A percentile compares a stretch with the other conserved stretches of the same genome.
These are phyloP conservation scores for Caenorhabditis japonica DNA, from an alignment of 2,888 invertebrate species.

Conservation along the genomic window DNA sequence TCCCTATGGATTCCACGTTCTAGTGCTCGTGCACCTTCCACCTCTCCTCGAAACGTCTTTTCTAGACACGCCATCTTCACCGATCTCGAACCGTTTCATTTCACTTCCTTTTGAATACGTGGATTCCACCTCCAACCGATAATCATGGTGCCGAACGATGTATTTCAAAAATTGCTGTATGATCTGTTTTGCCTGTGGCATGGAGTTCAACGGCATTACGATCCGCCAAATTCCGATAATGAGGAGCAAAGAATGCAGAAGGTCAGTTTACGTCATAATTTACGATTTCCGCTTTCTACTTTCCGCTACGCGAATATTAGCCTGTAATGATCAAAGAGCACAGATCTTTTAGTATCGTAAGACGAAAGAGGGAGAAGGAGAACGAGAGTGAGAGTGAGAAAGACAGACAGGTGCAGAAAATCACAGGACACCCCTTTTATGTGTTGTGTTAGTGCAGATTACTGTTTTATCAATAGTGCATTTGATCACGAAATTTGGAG, in stretches of 20 bases:
- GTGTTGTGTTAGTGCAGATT: neutral
- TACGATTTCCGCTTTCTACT: too few species aligned
- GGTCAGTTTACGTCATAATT: constrained; percentile 55
- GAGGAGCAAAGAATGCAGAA: constrained; percentile 73
- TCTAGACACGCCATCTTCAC: too few species aligned
- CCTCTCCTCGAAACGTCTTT: too few species aligned
- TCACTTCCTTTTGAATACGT: neutral
- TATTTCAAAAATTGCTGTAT: constrained; percentile 75
- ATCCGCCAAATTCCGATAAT: constrained; percentile 73
- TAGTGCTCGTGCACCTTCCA: constrained; percentile 5
- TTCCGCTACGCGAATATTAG: too few species aligned
- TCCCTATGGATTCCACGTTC: constrained; percentile 20
- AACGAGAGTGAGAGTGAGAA: constrained; percentile 4
- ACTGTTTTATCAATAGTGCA: too few species aligned
- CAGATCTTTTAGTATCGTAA: neutral
- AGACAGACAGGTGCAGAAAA: constrained; percentile 15
- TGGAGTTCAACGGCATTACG: constrained; percentile 74
- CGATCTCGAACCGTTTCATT: too few species aligned
- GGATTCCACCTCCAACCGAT: too few species aligned
- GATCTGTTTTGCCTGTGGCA: constrained; percentile 76
- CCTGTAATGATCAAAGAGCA: neutral
- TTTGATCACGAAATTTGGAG: too few species aligned
- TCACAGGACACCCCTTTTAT: neutral
- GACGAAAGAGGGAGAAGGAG: constrained; percentile 28
- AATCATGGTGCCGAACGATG: constrained; percentile 69